These are phyloP conservation scores for Xyrichtys novacula DNA, from an alignment of 2,797 vertebrate genomes.

Conservation along the genomic window DNA sequence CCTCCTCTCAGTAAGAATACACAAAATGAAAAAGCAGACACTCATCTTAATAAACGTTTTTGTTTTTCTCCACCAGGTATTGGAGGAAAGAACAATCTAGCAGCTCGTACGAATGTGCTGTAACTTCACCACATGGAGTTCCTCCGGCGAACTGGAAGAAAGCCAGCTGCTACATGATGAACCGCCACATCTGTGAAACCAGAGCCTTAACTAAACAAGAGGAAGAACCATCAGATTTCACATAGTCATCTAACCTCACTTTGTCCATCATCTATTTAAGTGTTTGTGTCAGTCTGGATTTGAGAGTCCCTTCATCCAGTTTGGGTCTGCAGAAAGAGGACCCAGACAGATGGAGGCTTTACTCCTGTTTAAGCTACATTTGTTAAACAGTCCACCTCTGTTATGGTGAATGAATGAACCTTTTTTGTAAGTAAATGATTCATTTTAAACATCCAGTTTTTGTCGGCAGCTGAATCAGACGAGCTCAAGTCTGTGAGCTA, in stretches of 20 bases:
- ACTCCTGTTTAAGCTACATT: background rate
- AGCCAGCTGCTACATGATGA: background rate
- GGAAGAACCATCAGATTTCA: background rate
- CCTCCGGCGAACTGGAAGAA: conserved; percentile 54
- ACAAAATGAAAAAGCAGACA: too few relatives aligned
- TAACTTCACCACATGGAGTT: background rate
- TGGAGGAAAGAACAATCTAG: background rate
- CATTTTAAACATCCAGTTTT: background rate
- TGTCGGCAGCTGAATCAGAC: background rate
- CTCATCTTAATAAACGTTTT: background rate
- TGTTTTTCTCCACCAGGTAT: conserved; percentile 36
- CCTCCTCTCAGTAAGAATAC: too few relatives aligned
- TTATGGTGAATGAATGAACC: background rate
- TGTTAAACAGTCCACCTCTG: too few relatives aligned
- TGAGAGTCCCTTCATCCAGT: conserved; percentile 5
- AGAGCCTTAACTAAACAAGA: conserved; percentile 45
- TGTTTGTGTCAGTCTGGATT: too few relatives aligned
- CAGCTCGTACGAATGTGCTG: accelerated
- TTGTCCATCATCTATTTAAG: too few relatives aligned
- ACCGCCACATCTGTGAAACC: conserved; percentile 72
- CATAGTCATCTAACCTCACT: background rate
- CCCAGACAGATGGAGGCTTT: background rate
- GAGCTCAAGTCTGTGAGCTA: background rate
- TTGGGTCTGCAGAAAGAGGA: background rate
- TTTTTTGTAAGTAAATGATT: too few relatives aligned